These are phyloP conservation scores for Jacana jacana DNA, from an alignment of 2,113 vertebrate species.

Conservation along the genomic window DNA sequence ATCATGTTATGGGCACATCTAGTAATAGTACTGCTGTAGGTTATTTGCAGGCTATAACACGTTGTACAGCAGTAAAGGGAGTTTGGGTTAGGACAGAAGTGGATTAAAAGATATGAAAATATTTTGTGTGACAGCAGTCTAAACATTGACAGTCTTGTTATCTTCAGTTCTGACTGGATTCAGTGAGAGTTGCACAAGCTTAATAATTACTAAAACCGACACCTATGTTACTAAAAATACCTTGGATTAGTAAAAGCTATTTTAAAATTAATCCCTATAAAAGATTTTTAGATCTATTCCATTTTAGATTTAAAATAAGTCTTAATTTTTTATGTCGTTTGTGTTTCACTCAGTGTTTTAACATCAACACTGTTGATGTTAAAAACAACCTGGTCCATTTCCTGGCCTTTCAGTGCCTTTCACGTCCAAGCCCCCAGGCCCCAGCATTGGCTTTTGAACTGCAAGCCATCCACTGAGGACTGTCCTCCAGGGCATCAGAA, in stretches of 20 bases:
- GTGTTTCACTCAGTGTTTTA: not conserved
- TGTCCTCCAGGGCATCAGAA: not conserved
- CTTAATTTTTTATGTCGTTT: not conserved
- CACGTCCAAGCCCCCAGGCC: fast-evolving
- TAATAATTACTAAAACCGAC: not conserved
- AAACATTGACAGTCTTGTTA: not conserved
- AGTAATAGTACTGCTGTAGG: not conserved
- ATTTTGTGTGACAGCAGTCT: not conserved
- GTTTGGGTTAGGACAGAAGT: not conserved
- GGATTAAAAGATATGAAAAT: not conserved
- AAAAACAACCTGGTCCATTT: not conserved
- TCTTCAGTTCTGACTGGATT: not conserved
- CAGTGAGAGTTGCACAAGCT: not conserved
- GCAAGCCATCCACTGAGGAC: not conserved
- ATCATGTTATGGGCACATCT: not conserved
- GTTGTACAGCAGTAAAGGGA: not conserved
- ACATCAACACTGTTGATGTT: too few relatives aligned
- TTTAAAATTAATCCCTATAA: not conserved
- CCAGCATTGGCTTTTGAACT: not conserved
- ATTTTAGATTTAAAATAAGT: not conserved
- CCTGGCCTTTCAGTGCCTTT: not conserved
- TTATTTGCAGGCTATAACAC: not conserved
- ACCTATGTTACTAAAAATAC: not conserved
- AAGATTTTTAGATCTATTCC: not conserved
- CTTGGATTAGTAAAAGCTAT: not conserved